Conservation (phyloP, 1,140 invertebrate species). For the Fopius arisanus region DNA sequence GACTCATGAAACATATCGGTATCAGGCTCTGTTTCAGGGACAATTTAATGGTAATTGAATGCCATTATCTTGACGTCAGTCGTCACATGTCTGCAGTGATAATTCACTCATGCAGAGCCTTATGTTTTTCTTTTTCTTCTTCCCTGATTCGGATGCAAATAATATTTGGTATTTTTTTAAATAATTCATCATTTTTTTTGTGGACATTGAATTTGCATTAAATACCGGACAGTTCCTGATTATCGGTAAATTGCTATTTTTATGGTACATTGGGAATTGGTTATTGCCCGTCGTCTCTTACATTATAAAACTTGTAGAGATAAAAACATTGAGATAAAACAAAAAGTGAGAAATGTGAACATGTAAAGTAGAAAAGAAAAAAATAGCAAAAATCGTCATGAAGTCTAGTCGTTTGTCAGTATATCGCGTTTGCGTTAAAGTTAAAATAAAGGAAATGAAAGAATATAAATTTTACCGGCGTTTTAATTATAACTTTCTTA, state of each 20-base stretch:
- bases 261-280: neutral
- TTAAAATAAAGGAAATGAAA: slow-evolving; percentile 7
- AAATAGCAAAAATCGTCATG: slow-evolving; percentile 1
- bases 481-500: slow-evolving; percentile 9
- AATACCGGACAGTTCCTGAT: neutral
- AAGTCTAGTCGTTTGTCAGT: slow-evolving; percentile 7
- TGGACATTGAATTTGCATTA: neutral
- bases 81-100: neutral
- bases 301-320: neutral
- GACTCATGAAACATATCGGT: neutral
- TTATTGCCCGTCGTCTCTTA: neutral
- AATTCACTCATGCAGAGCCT: neutral
- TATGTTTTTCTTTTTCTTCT: neutral
- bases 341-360: neutral
- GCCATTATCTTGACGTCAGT: neutral
- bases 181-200: neutral
- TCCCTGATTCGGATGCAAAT: too few relatives aligned
- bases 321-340: neutral
- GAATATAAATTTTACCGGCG: neutral
- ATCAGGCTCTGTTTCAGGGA: neutral
- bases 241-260: neutral
- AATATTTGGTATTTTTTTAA: neutral
- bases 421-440: slow-evolving; percentile 1
- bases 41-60: slow-evolving; percentile 4
- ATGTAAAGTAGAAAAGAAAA: neutral